Evolutionary conservation across 1,140 invertebrate species (phyloP), one percentile per base, ranked within the genome.

Genomic region (Drosophila azteca): DNA sequence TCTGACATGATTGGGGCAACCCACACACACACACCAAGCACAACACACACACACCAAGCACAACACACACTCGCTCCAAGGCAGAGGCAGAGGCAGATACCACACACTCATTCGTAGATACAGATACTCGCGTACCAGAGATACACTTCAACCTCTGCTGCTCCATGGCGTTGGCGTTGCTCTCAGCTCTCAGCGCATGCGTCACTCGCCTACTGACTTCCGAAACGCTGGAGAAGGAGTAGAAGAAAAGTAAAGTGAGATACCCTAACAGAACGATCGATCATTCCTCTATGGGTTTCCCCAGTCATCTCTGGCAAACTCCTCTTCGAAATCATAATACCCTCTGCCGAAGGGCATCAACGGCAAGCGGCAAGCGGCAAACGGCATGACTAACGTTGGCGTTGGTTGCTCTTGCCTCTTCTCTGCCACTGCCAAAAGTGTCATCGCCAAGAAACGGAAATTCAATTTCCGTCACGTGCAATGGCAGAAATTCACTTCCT

Each of bases 391-490:
- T 22, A 7, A 65, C 65, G 61, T 80, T 71, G 49, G 61, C 78
- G 51, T 77, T 73, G 3, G 11, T 39, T 17, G 3, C 31, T 53
- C 29, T 53, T 26, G 24, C 31, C 29, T 31, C 31, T 53, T 31
- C 17, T 52, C 15, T 43, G 29, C 54, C 48, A 51, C 15, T 43
- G 29, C 54, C 48, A 51, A 66, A 79, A 87, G 82, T 87, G 74
- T 81, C 82, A 85, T 87, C 69, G 53, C 70, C 69, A 81, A 78
- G 82, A 85, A 85, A 72, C 77, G 82, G 82, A 85, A 85, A 81
- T 85, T 87, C 82, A 85, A 85, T 85, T 85, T 85, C 82, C 82
- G 82, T 85, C 82, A 85, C 82, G 82, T 87, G 81, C 77, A 53
- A 64, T 67, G 62, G 77, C 72, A 79, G 66, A 73, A 84, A 72